Base-by-base conservation (phyloP, 2,888 invertebrate species). In the Therioaphis trifolii region DNA sequence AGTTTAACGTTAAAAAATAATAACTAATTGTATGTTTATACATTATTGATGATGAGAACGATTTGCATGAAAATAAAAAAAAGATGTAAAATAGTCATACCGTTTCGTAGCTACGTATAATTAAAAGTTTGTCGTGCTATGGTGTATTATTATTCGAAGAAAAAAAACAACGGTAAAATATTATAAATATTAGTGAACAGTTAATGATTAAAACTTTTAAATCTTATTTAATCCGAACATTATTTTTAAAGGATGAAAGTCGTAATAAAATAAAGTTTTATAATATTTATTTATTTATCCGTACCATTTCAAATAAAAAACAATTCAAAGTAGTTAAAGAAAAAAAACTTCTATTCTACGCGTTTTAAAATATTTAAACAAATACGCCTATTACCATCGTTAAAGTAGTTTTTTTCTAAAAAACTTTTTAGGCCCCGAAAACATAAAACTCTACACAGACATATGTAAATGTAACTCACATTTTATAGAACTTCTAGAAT, bases 141-240 rank as follows among this genome's bases (percentile, higher is more conserved):
- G 14, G 35, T 14, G 15, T 1, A 72, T 40, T 40, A 9, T 14
- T 24, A 24, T 58, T 21, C 3, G 21, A 24, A 18, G 4, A 9
- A 49, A 46, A 69, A 9, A 68, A 15, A 12, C 18, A 49, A 5
- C 40, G 7, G 52, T n/a, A n/a, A n/a, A n/a, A n/a, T n/a, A 68
- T 40, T 40, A 68, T 68, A 68, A 68, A 78, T 68, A 78, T 24
- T 40, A 78, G 12, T 24, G 21, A 66, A 66, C 43, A 76, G 46
- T 46, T 27, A 63, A 61, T 63, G 61, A 61, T 63, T 52, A 52
- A 68, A 78, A 68, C 40, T 78, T 78, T 68, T 49, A 35, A 77
- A 52, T 63, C 35, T 11, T 77, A 24, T 66, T 77, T 68, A 68
- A 40, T 68, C 24, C 4, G 14, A 52, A n/a, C 52, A 68, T 78